Conservation (phyloP, 2,113 vertebrate genomes). For the Aldabrachelys gigantea region DNA sequence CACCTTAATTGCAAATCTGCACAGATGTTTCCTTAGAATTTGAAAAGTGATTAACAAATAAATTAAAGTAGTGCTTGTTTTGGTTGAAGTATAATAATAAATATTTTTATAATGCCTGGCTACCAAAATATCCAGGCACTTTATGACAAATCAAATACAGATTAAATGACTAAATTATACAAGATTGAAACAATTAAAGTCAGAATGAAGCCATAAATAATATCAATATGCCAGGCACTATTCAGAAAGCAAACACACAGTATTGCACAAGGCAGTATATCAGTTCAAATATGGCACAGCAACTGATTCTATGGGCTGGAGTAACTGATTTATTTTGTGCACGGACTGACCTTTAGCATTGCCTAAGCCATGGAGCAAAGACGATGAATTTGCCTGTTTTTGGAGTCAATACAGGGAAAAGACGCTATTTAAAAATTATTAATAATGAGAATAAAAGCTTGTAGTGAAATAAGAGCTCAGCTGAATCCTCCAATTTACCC, state of each 20-base stretch:
- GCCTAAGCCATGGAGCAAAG: neutral
- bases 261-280: neutral
- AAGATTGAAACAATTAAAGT: neutral
- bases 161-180: neutral
- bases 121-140: neutral
- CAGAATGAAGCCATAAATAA: neutral
- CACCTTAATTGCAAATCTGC: constrained; percentile 47
- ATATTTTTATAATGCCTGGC: neutral
- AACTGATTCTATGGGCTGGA: neutral
- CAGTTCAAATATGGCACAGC: neutral
- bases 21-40: constrained; percentile 70
- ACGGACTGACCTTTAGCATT: neutral
- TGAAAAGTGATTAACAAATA: constrained; percentile 69
- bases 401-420: neutral
- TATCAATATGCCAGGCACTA: neutral
- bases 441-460: neutral
- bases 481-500: neutral
- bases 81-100: constrained; percentile 36
- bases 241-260: neutral
- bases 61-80: constrained; percentile 58
- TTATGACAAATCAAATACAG: neutral
- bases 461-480: neutral
- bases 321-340: neutral
- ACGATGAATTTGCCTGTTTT: neutral
- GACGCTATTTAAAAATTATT: neutral